Evolutionary conservation across 2,888 invertebrate species (phyloP), one percentile per base, ranked within the genome.

Genomic region (Dilophus febrilis): DNA sequence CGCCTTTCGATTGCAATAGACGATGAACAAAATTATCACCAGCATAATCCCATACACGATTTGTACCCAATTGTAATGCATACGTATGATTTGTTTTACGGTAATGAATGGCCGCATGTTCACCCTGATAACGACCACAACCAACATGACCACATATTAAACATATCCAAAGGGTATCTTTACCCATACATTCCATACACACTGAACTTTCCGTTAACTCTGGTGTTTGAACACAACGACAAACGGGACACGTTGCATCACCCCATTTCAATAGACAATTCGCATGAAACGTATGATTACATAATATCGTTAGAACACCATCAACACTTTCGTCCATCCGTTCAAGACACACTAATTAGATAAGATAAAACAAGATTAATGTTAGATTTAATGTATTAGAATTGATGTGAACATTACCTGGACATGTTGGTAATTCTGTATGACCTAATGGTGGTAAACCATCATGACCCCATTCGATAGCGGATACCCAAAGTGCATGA

Each of bases 1-100:
- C 97, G 12, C 78, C 76, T 65, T 97, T 94, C 62, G 90, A 95
- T 65, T 95, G 95, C 17, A 98, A 76, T 30, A 99, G 67, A 12
- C 98, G 76, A 64, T 88, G 85, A 7, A 88, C 86, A 57, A 84
- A 87, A 57, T 83, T 81, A 57, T 84, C 82, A 49, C 95, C 95
- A 38, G 94, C 94, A 59, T 99, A 99, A 58, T 99, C 99, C 99
- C 99, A 99, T 0, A 99, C 98, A 38, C 92, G 70, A 55, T 94
- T 91, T 34, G 88, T 91, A 2, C 94, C 95, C 42, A 97, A 65
- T 58, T 98, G 94, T 70, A 99, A 74, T 5, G 95, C 90, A 55
- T 92, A 99, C 14, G 94, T 94, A 61, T 99, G 98, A 49, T 91
- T 87, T 0, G 98, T 94, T 41, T 86, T 84, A 41, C 84, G 69